These are phyloP conservation scores for Porites lutea DNA, from an alignment of 64 coral and sea anemone species.

Conservation along the genomic window DNA sequence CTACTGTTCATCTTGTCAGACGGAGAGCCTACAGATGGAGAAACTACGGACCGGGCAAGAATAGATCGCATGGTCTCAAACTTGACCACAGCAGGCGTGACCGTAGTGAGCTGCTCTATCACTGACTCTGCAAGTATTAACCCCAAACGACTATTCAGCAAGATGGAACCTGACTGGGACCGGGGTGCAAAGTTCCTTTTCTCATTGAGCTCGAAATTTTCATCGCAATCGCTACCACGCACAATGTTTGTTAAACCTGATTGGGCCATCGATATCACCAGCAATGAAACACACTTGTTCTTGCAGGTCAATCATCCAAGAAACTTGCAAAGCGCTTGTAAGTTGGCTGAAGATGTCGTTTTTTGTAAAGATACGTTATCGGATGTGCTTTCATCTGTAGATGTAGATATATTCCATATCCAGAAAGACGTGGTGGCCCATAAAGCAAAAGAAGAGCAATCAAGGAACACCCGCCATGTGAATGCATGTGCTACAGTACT, in stretches of 20 bases:
- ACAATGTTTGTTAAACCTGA: constrained; percentile 57
- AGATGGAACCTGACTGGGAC: neutral
- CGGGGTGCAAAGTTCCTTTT: constrained; percentile 41
- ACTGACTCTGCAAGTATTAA: neutral
- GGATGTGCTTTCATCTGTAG: constrained; percentile 28
- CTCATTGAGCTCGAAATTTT: constrained; percentile 34
- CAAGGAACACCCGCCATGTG: constrained; percentile 46
- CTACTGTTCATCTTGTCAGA: constrained; percentile 61
- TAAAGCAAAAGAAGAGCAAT: constrained; percentile 8
- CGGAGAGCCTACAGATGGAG: constrained; percentile 38
- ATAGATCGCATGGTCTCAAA: neutral
- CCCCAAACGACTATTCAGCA: constrained; percentile 42
- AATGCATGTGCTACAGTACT: constrained; percentile 66
- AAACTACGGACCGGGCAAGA: neutral
- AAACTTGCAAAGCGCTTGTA: constrained; percentile 18
- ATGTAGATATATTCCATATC: constrained; percentile 66
- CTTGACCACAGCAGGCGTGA: neutral
- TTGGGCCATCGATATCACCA: constrained; percentile 51
- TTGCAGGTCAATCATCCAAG: constrained; percentile 71
- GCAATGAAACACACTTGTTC: constrained; percentile 70
- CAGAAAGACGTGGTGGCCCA: neutral
- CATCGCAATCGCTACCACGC: constrained; percentile 42
- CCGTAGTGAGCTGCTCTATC: constrained; percentile 44
- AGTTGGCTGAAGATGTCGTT: constrained; percentile 27
- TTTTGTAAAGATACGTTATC: constrained; percentile 27